Conservation (phyloP, 2,888 invertebrate genomes). For the Lochmaea capreae region DNA sequence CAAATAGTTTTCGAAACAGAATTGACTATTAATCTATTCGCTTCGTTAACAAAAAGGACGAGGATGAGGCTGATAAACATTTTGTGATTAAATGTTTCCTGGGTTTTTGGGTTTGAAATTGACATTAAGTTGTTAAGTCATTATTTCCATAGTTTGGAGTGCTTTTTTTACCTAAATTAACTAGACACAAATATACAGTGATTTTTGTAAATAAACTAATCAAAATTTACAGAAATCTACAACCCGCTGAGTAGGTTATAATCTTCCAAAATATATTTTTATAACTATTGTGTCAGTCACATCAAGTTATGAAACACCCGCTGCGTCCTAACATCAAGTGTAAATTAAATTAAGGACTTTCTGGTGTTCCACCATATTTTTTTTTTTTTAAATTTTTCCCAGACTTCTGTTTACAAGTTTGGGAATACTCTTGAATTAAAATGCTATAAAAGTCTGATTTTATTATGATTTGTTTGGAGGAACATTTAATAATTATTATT, state of each 20-base stretch:
- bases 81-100: conserved; percentile 17
- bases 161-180: too few relatives aligned
- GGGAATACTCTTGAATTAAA: conserved; percentile 44
- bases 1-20: conserved; percentile 15
- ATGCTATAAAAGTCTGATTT: conserved; percentile 42
- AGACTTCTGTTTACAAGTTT: conserved; percentile 39
- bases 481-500: conserved; percentile 28
- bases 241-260: too few relatives aligned
- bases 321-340: too few relatives aligned
- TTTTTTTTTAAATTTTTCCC: conserved; percentile 37
- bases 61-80: conserved; percentile 15
- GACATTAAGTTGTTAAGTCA: neutral
- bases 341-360: conserved; percentile 24
- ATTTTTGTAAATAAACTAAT: too few relatives aligned
- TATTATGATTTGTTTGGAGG: conserved; percentile 43
- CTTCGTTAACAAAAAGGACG: conserved; percentile 13
- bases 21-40: conserved; percentile 19
- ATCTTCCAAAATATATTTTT: too few relatives aligned
- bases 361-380: conserved; percentile 31
- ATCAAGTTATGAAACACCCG: too few relatives aligned
- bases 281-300: too few relatives aligned
- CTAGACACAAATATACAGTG: too few relatives aligned
- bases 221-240: too few relatives aligned
- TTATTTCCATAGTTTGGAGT: neutral
- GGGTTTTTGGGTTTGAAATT: neutral